These are phyloP conservation scores for Achatina immaculata DNA, from an alignment of 1,140 invertebrate species.

Conservation along the genomic window DNA sequence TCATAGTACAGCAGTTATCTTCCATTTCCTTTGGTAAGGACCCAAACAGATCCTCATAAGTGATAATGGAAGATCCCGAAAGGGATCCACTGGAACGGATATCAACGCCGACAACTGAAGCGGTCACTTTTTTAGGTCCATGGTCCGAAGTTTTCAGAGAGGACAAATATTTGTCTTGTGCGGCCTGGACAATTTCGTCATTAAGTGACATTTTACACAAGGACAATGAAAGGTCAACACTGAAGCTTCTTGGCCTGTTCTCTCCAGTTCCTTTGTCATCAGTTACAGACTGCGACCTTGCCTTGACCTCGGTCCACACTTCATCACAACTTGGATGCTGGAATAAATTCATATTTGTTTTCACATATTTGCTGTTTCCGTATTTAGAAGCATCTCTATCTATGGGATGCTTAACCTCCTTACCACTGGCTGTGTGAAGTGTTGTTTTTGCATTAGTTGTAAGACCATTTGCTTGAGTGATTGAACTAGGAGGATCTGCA, in stretches of 20 bases:
- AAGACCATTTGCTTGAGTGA: neutral
- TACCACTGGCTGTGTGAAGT: neutral
- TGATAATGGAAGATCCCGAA: too few relatives aligned
- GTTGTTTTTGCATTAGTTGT: neutral
- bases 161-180: neutral
- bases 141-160: neutral
- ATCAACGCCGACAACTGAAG: constrained; percentile 14
- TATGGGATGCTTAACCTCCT: neutral
- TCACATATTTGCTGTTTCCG: neutral
- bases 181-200: neutral
- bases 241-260: constrained; percentile 1
- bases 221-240: neutral
- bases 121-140: neutral
- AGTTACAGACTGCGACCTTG: constrained; percentile 4
- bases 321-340: constrained; percentile 18
- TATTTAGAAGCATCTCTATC: too few relatives aligned
- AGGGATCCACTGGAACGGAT: too few relatives aligned
- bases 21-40: too few relatives aligned
- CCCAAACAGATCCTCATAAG: too few relatives aligned
- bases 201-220: neutral
- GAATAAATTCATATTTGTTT: neutral
- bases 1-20: too few relatives aligned
- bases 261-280: neutral
- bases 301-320: neutral
- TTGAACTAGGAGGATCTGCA: neutral